These are phyloP conservation scores for Synanthedon tipuliformis DNA, from an alignment of 2,888 invertebrate species.

Conservation along the genomic window DNA sequence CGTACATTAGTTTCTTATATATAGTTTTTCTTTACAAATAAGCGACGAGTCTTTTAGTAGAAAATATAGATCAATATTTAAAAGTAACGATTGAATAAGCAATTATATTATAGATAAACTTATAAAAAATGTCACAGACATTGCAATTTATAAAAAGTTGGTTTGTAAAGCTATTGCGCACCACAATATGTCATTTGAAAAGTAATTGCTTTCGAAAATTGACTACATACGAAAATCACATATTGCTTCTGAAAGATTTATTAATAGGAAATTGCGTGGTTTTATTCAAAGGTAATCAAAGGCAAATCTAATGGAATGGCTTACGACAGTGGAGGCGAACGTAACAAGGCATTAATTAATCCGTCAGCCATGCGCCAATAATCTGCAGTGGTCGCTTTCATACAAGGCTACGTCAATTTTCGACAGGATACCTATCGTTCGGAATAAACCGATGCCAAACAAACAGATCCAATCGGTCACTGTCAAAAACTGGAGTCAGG, in stretches of 20 bases:
- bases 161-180: too few species aligned
- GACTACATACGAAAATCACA: not conserved
- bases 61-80: too few species aligned
- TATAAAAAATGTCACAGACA: too few species aligned
- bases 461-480: not conserved
- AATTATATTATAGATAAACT: too few species aligned
- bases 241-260: not conserved
- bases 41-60: too few species aligned
- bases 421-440: conserved; percentile 5
- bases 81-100: too few species aligned
- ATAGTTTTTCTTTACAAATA: too few species aligned
- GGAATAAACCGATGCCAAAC: not conserved
- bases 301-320: not conserved
- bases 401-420: conserved; percentile 23
- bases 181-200: too few species aligned
- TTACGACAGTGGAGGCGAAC: conserved; percentile 16
- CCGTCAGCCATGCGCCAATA: conserved; percentile 31
- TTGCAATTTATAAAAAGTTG: too few species aligned
- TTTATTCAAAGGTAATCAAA: not conserved
- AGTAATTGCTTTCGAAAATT: not conserved
- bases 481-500: too few species aligned
- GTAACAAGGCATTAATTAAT: conserved; percentile 36
- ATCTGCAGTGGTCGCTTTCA: conserved; percentile 24
- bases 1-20: too few species aligned
- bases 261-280: not conserved